These are phyloP conservation scores for Netelia inedita DNA, from an alignment of 2,888 invertebrate genomes.

Conservation along the genomic window DNA sequence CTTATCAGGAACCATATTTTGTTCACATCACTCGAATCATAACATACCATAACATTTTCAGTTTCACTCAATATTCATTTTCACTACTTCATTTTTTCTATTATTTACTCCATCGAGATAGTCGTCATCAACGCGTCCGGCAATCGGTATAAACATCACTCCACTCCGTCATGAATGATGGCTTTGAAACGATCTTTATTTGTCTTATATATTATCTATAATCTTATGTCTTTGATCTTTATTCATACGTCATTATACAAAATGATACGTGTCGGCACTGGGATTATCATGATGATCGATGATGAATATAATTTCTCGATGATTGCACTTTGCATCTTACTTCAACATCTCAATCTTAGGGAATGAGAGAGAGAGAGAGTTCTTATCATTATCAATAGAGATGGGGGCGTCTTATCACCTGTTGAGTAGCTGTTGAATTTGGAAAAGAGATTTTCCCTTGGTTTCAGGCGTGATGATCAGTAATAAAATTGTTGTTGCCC, in stretches of 20 bases:
- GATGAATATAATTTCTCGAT: neutral
- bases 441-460: constrained; percentile 76
- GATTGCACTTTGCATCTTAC: neutral
- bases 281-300: neutral
- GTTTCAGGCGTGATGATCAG: constrained; percentile 75
- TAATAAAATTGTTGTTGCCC: constrained; percentile 63
- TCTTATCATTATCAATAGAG: neutral
- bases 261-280: neutral
- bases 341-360: neutral
- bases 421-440: constrained; percentile 75
- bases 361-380: neutral
- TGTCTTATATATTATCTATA: too few species aligned
- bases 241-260: neutral
- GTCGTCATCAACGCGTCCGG: too few species aligned
- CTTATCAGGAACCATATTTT: too few species aligned
- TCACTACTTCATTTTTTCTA: too few species aligned
- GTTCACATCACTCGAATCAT: too few species aligned
- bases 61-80: too few species aligned
- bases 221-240: neutral
- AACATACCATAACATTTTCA: too few species aligned
- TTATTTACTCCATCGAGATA: too few species aligned
- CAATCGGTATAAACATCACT: neutral
- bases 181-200: neutral
- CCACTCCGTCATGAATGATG: neutral
- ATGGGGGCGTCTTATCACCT: constrained; percentile 55